phyloP scores from a whole-genome alignment of 2,888 invertebrate species.

The Thymelicus acteon region DNA sequence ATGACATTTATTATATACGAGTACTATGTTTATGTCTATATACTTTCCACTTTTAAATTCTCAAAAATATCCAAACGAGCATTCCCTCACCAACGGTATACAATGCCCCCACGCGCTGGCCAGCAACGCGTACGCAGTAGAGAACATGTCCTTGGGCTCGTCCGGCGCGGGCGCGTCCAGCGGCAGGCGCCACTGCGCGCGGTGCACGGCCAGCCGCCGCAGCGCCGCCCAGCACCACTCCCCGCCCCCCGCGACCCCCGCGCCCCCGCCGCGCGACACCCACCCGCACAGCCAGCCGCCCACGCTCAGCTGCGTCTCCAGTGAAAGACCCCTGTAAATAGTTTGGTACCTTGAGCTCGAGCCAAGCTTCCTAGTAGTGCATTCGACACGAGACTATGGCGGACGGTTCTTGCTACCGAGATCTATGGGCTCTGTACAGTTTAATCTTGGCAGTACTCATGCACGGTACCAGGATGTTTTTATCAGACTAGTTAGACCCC shows the following conservation, averaged over 20 bases:
- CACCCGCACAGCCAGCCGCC: constrained; percentile 61
- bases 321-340: constrained; percentile 65
- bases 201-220: constrained; percentile 61
- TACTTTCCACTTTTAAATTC: too few species aligned
- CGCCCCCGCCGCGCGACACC: constrained; percentile 3
- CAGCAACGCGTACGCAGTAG: constrained; percentile 59
- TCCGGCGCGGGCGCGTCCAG: constrained; percentile 54
- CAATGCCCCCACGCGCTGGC: constrained; percentile 73
- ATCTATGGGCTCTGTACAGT: too few species aligned
- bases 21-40: too few species aligned
- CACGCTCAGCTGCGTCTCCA: constrained; percentile 62
- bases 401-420: too few species aligned
- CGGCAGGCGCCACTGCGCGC: constrained; percentile 58
- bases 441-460: too few species aligned
- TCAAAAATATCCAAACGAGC: too few species aligned
- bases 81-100: constrained; percentile 67
- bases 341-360: too few species aligned
- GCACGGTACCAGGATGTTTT: too few species aligned
- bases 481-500: too few species aligned
- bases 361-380: too few species aligned
- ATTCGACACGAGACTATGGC: too few species aligned
- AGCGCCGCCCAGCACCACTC: constrained; percentile 69
- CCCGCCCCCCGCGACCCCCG: constrained; percentile 14
- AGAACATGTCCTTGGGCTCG: constrained; percentile 51
- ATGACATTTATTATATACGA: too few species aligned